Evolutionary conservation across 2,113 vertebrate species (phyloP), one percentile per base, ranked within the genome.

Genomic region (Rana temporaria): DNA sequence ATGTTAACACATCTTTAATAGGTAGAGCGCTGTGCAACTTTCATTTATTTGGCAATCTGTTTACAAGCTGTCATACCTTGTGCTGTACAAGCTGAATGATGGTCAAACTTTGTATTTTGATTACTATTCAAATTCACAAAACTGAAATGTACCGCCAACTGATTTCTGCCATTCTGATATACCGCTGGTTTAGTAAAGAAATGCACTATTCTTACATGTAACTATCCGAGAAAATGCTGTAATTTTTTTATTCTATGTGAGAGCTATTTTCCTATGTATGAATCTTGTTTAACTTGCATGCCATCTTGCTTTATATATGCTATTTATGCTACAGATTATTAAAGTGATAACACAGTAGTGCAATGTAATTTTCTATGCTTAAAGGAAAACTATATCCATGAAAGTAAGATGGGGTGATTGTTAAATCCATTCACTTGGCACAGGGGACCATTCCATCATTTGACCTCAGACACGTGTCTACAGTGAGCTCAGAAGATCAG

Each of bases 191-290:
- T 26, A 67, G 52, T 15, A 56, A 55, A 64, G 17, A 78, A 67
- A n/a, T 75, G 62, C 71, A 68, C 71, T 74, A 52, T 75, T 34
- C 64, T 73, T 63, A 48, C 19, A 75, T 74, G 56, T 30, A 70
- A 16, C n/a, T 42, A 20, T 52, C 78, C 30, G 79, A 63, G n/a
- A 66, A 80, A 74, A 68, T 68, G 62, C 81, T 83, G 81, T 83
- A 75, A 75, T 83, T 82, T 48, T 82, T 82, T 16, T 82, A 82
- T 82, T 65, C 48, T 53, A 24, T 52, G 60, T 42, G 11, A 82
- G 64, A 75, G 62, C 80, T 82, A 82, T 82, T 82, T 82, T 82
- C 80, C 63, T 82, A 82, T 73, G 79, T 66, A 82, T 19, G 70
- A 60, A 52, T 79, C 64, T 34, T 69, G 63, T 68, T 56, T 68